phyloP scores from a whole-genome alignment of 2,888 invertebrate species.

The Hyposoter dolosus region DNA sequence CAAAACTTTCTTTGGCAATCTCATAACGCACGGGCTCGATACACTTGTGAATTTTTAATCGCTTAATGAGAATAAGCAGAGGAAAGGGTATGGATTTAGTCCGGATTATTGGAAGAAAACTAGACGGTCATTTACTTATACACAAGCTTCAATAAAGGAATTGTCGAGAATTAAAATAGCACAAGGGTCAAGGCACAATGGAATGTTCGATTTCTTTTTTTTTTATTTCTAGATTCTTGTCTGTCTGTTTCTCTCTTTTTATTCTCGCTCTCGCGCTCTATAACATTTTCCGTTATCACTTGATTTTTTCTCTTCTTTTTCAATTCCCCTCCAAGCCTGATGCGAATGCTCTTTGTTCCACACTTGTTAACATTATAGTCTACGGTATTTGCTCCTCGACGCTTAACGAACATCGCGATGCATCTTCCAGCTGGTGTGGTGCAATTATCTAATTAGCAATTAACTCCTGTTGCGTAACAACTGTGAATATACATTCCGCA shows the following conservation, averaged over 20 bases:
- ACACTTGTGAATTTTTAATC: constrained; percentile 6
- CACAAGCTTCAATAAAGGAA: constrained; percentile 18
- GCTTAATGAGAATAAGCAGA: background rate
- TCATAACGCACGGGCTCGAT: background rate
- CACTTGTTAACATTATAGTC: constrained; percentile 9
- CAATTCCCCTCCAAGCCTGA: background rate
- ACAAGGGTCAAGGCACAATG: constrained; percentile 50
- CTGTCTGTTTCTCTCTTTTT: background rate
- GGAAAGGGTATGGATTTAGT: constrained; percentile 4
- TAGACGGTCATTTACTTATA: constrained; percentile 5
- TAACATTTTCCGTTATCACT: background rate
- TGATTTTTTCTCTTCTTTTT: background rate
- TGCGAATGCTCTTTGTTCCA: background rate
- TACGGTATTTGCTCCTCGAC: constrained; percentile 7
- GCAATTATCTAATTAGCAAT: constrained; percentile 61
- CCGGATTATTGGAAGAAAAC: constrained; percentile 8
- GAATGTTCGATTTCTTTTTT: background rate
- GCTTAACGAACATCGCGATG: constrained; percentile 16
- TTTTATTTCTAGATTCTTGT: background rate
- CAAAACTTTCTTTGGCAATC: constrained; percentile 1
- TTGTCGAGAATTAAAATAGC: constrained; percentile 46
- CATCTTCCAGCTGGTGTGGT: constrained; percentile 13
- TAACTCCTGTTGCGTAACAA: constrained; percentile 27
- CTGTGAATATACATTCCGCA: constrained; percentile 5
- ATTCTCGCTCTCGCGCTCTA: background rate